A percentile compares a stretch with the other conserved stretches of the same genome.
Conservation (phyloP, 35 echinoderm and acorn worm genomes). For the Nesometra sesokonis region DNA sequence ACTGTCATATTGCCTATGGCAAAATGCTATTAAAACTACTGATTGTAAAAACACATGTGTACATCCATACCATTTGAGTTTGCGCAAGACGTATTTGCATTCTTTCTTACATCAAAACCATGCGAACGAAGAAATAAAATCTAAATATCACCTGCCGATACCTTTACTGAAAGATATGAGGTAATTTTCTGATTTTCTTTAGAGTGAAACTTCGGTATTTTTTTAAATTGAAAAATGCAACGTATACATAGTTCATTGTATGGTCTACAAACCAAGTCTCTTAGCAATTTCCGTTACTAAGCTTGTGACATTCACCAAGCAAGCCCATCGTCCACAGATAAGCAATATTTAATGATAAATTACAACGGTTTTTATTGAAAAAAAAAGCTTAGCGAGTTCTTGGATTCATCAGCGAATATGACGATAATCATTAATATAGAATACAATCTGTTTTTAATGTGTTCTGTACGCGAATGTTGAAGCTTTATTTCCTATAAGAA, state of each 20-base stretch:
- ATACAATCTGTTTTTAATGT: not conserved
- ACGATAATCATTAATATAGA: not conserved
- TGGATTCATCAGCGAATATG: not conserved
- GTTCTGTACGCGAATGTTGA: not conserved
- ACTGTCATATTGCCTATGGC: too few relatives aligned
- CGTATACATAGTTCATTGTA: not conserved
- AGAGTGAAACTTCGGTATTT: not conserved
- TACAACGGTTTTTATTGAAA: not conserved
- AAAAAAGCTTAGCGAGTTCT: not conserved
- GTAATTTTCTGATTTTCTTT: not conserved
- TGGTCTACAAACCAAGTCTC: not conserved
- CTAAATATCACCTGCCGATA: not conserved
- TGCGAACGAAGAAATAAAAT: too few relatives aligned
- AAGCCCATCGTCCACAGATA: not conserved
- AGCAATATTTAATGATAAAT: constrained; percentile 1
- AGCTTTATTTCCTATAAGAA: not conserved
- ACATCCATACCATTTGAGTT: not conserved
- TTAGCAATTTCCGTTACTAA: not conserved
- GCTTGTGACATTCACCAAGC: not conserved
- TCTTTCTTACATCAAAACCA: too few relatives aligned
- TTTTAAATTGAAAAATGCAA: not conserved
- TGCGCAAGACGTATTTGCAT: too few relatives aligned
- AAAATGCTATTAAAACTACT: not conserved
- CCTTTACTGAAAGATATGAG: not conserved
- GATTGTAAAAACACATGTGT: not conserved